Evolutionary conservation across 2,113 vertebrate species (phyloP).

Genomic region (Vanacampus margaritifer): DNA sequence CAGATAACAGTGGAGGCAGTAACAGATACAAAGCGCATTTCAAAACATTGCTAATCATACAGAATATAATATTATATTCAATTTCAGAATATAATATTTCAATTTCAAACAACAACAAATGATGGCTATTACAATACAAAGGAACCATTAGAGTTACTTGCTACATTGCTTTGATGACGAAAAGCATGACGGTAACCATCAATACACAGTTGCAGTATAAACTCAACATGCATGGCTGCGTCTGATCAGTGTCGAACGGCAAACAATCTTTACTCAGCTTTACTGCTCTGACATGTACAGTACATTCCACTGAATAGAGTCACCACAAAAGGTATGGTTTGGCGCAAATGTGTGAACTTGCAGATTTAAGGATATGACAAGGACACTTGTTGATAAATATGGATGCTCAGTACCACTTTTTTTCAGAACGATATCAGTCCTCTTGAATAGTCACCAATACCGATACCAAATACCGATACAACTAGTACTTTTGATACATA

Average conservation of each 20-base stretch:
- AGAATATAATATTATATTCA: slow-evolving; percentile 17
- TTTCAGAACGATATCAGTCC: too few relatives aligned
- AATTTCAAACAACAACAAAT: slow-evolving; percentile 14
- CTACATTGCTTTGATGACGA: background rate
- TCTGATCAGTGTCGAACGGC: slow-evolving; percentile 12
- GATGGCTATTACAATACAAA: background rate
- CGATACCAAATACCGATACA: too few relatives aligned
- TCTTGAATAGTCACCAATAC: too few relatives aligned
- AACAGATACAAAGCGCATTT: slow-evolving; percentile 24
- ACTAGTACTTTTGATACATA: too few relatives aligned
- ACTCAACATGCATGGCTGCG: background rate
- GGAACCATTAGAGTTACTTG: background rate
- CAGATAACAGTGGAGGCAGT: slow-evolving; percentile 17
- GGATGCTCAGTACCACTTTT: too few relatives aligned
- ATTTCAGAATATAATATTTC: slow-evolving; percentile 17
- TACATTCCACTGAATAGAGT: background rate
- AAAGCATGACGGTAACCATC: slow-evolving; percentile 15
- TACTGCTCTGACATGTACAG: background rate
- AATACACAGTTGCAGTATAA: slow-evolving; percentile 1
- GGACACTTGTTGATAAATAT: too few relatives aligned
- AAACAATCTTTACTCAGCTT: background rate
- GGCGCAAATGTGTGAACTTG: background rate
- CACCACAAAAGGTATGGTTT: background rate
- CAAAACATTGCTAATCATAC: slow-evolving; percentile 17
- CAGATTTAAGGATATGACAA: slow-evolving; percentile 5